Conservation (phyloP, 2,797 vertebrate genomes). For the Taeniopygia guttata region DNA sequence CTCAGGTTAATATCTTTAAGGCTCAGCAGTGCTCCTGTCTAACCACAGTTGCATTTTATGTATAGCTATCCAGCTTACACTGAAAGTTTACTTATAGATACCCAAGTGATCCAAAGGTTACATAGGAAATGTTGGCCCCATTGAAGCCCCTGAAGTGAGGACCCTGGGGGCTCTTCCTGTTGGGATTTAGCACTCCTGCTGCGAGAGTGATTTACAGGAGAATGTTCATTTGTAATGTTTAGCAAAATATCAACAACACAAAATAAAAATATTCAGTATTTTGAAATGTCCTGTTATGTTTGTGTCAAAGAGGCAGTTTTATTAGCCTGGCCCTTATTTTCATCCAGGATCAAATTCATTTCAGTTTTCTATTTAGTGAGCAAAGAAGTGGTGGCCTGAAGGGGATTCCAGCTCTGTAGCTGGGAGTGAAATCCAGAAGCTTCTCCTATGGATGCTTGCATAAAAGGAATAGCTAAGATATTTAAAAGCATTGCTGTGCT, state of each 20-base stretch:
- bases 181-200: neutral
- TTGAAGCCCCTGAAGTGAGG: neutral
- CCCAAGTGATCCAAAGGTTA: neutral
- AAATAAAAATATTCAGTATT: neutral
- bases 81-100: neutral
- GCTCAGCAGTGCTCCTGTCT: neutral
- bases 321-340: neutral
- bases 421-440: neutral
- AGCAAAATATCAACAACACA: neutral
- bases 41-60: neutral
- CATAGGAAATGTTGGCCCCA: neutral
- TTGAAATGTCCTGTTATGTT: neutral
- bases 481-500: neutral
- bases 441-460: neutral
- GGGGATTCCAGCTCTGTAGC: neutral
- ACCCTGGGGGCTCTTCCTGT: neutral
- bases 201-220: neutral
- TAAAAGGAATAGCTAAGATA: neutral
- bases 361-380: neutral
- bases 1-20: neutral
- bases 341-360: neutral
- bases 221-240: neutral
- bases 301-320: neutral
- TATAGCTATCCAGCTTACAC: neutral
- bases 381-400: neutral